Evolutionary conservation across 2,797 vertebrate species (phyloP), one percentile per base, ranked within the genome.

Genomic region (Saxicola maurus): DNA sequence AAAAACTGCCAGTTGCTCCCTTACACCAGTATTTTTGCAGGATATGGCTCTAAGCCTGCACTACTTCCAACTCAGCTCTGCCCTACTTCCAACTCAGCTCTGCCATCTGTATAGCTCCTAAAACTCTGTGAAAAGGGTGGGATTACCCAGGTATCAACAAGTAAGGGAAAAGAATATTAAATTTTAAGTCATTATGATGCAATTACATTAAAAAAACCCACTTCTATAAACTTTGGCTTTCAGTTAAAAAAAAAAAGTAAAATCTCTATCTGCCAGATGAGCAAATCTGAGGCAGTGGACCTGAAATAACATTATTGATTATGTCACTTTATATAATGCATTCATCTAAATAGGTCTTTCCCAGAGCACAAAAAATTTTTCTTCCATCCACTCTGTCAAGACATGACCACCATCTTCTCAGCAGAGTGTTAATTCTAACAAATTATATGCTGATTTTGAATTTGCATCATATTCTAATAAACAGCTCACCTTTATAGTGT

Each of bases 321-420:
- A 59, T 24, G 10, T 8, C 24, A 53, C 11, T 52, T 80, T 4
- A 40, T 20, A 10, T n/a, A 40, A 73, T 18, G 11, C 2, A 28
- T 12, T 52, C 33, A 60, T n/a, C 27, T 83, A 67, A 80, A 71
- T 1, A 60, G 9, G 10, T 27, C 13, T 3, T 97, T 98, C 97
- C 95, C 79, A 98, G 97, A 84, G 96, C 96, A 76, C 98, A 97
- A 46, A 97, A 98, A 59, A 96, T 93, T 95, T 98, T 98, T 97
- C 98, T 98, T 98, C 98, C 97, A 87, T 98, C 98, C 95, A 98
- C 97, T 94, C 98, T 98, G 35, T 97, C 98, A 86, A 98, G 97
- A 97, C 97, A 98, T 90, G 98, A 98, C 23, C 97, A 86, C 95
- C 97, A 64, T 98, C 98, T 86, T 98, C 98, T 2, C 97, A 97